Base-by-base conservation (phyloP, 2,888 invertebrate genomes). In the Sarcophaga rosellei region DNA sequence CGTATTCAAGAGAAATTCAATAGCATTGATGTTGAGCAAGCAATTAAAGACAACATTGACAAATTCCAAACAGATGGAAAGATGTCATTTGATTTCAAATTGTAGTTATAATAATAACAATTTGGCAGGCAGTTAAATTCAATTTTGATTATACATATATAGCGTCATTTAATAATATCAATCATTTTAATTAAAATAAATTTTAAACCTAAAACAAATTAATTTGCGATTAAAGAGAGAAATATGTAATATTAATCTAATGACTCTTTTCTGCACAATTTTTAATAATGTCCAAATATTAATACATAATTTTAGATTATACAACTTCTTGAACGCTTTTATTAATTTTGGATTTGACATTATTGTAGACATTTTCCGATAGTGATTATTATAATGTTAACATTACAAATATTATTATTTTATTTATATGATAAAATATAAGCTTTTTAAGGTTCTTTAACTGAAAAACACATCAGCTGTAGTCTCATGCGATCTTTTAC, bases 1-100 rank as follows among this genome's bases (percentile, higher is more conserved):
- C 95, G 95, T 85, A 94, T 97, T 4, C 95, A 95, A 89, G 96
- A 96, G 89, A 92, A 93, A 69, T 93, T 97, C 63, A 95, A 97
- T 90, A 95, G 95, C 89, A 94, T 97, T 25, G 95, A 97, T 89
- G 95, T 97, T 2, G 97, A 97, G 91, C 94, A 95, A 87, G 92
- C 96, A 81, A 96, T 97, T 84, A 95, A 95, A 89, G 95, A 96
- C 83, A 95, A 96, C 90, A 93, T 96, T 69, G 95, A 96, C 1
- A 95, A 95, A 90, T 93, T 96, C 66, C 96, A 96, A 88, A 94
- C 94, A 20, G 88, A 90, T 23, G 91, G 90, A 47, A 87, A 87
- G 63, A 75, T 90, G n/a, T 85, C 87, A 5, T 91, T 93, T 44
- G 92, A 92, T 81, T 91, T 92, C 84, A 91, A 91, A 79, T 61